phyloP scores from a whole-genome alignment of 2,113 vertebrate genomes.

The Bambusicola thoracicus region DNA sequence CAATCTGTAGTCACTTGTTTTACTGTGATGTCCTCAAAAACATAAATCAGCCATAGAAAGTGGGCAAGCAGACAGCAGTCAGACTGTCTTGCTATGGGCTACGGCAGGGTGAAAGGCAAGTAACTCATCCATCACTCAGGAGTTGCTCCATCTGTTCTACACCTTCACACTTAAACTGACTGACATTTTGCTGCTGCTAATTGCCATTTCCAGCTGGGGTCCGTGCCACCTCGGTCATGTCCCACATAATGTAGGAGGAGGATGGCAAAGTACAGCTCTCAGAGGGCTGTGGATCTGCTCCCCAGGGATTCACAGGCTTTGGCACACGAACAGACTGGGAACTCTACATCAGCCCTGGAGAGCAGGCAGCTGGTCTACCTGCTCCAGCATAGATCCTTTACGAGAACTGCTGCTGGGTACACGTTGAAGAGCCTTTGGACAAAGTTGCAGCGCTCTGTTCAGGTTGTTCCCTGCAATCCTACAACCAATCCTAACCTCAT shows the following conservation, averaged over 20 bases:
- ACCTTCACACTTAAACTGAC: background rate
- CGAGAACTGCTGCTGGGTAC: background rate
- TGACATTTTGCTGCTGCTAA: background rate
- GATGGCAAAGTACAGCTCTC: fast-evolving
- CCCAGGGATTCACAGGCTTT: background rate
- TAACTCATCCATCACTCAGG: background rate
- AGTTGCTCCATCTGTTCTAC: background rate
- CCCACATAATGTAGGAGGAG: fast-evolving
- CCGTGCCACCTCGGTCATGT: fast-evolving
- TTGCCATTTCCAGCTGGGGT: background rate
- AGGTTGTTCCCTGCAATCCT: background rate
- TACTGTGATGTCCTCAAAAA: background rate
- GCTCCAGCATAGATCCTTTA: fast-evolving
- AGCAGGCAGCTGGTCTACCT: background rate
- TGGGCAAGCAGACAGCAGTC: fast-evolving
- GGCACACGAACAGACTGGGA: fast-evolving
- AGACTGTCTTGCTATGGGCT: background rate
- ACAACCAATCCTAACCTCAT: background rate
- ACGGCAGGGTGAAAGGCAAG: too few species aligned
- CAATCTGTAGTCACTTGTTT: background rate
- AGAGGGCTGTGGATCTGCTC: background rate
- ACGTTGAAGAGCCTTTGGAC: background rate
- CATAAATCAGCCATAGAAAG: background rate
- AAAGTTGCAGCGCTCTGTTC: fast-evolving
- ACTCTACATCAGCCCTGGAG: background rate